These are phyloP conservation scores for Microplitis mediator DNA, from an alignment of 1,140 invertebrate species.

Conservation along the genomic window DNA sequence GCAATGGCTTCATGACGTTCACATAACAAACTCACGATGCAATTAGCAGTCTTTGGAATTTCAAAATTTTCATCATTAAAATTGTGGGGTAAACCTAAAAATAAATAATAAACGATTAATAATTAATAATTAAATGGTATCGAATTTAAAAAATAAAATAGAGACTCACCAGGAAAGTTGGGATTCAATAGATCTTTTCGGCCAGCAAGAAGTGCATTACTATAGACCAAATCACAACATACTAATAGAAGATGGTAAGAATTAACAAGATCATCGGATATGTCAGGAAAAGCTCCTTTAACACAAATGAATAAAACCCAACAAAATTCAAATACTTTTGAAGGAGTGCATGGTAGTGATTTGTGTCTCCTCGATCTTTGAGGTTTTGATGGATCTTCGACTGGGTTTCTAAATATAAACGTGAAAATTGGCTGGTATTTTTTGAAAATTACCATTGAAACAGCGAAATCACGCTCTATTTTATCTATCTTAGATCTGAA, in stretches of 20 bases:
- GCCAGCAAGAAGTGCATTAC: constrained; percentile 81
- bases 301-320: constrained; percentile 93
- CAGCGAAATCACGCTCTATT: constrained; percentile 91
- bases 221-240: constrained; percentile 89
- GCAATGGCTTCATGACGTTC: constrained; percentile 78
- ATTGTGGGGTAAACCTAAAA: constrained; percentile 73
- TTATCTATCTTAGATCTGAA: constrained; percentile 85
- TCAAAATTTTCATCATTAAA: constrained; percentile 74
- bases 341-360: constrained; percentile 76
- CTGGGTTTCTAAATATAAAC: constrained; percentile 77
- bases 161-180: constrained; percentile 75
- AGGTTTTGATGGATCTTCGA: constrained; percentile 66
- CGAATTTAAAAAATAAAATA: constrained; percentile 13
- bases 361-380: constrained; percentile 69
- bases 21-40: constrained; percentile 85
- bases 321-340: constrained; percentile 88
- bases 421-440: constrained; percentile 90
- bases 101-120: not conserved
- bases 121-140: constrained; percentile 11
- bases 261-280: constrained; percentile 91
- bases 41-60: constrained; percentile 70
- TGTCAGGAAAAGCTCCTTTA: constrained; percentile 83
- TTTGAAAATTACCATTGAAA: constrained; percentile 92
- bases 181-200: constrained; percentile 86
- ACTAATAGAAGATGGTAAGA: constrained; percentile 91